Evolutionary conservation across 1,140 invertebrate genomes (phyloP).

Genomic region (Megathymus violae): DNA sequence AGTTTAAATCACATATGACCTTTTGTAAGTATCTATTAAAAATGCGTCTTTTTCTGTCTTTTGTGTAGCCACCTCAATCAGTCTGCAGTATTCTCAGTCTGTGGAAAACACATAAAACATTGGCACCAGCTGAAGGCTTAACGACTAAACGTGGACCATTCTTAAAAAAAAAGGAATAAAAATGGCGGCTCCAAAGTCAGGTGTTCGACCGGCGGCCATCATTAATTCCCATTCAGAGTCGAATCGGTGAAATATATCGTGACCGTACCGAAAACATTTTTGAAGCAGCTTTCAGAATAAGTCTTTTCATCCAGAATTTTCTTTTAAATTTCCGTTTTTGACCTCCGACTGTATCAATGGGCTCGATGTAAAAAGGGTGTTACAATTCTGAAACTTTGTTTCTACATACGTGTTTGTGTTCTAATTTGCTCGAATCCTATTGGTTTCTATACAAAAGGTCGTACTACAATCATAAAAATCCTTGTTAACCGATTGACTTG

Average conservation of each 20-base stretch:
- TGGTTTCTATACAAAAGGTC: neutral
- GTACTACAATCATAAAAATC: neutral
- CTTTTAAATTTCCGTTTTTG: slow-evolving; percentile 3
- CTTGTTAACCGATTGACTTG: too few species aligned
- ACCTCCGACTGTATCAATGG: slow-evolving; percentile 1
- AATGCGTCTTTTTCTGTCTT: too few species aligned
- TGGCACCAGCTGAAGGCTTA: slow-evolving; percentile 14
- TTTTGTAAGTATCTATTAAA: too few species aligned
- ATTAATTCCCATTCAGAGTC: slow-evolving; percentile 67
- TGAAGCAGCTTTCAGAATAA: slow-evolving; percentile 20
- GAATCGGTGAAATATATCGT: slow-evolving; percentile 52
- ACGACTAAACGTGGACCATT: slow-evolving; percentile 8
- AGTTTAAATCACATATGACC: too few species aligned
- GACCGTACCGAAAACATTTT: slow-evolving; percentile 25
- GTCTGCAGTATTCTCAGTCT: too few species aligned
- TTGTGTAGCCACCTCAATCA: too few species aligned
- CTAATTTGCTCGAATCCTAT: neutral
- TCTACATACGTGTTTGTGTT: neutral
- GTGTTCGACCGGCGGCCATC: slow-evolving; percentile 55
- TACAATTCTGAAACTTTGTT: neutral
- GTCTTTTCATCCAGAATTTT: slow-evolving; percentile 4
- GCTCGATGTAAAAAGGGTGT: slow-evolving; percentile 1
- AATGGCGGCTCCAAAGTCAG: slow-evolving; percentile 47
- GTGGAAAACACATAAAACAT: too few species aligned
- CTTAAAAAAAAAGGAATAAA: slow-evolving; percentile 21